A percentile compares a stretch with the other conserved stretches of the same genome.
Conservation (phyloP, 2,888 invertebrate genomes). For the Acleris sparsana region DNA sequence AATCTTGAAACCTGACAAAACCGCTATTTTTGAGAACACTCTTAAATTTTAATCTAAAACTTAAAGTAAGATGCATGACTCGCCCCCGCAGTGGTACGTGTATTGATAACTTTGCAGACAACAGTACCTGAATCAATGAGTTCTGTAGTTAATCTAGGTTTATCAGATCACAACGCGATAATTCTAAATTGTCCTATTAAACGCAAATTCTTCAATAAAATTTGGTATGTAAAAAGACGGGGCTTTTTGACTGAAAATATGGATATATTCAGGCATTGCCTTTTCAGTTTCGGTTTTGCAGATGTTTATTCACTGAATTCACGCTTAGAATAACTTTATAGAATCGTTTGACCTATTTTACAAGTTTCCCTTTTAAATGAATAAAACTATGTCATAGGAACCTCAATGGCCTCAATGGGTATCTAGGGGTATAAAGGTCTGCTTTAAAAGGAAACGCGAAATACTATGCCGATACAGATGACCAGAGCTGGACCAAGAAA, state of each 20-base stretch:
- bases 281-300: background rate
- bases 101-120: background rate
- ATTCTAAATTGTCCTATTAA: background rate
- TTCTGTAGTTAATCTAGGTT: background rate
- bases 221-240: constrained; percentile 3
- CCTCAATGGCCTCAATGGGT: constrained; percentile 1
- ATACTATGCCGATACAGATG: no score
- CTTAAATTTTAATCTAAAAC: background rate
- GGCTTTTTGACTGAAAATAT: background rate
- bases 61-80: background rate
- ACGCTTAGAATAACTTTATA: background rate
- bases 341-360: background rate
- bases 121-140: background rate
- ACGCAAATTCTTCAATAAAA: background rate
- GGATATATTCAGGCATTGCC: background rate
- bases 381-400: background rate
- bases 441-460: constrained; percentile 3
- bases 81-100: background rate
- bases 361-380: constrained; percentile 1
- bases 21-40: background rate
- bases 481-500: no score
- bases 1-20: background rate
- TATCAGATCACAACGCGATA: constrained; percentile 1
- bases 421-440: background rate
- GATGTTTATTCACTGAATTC: background rate